Conservation (phyloP, 1,140 invertebrate genomes). For the Neoseiulus cucumeris region DNA sequence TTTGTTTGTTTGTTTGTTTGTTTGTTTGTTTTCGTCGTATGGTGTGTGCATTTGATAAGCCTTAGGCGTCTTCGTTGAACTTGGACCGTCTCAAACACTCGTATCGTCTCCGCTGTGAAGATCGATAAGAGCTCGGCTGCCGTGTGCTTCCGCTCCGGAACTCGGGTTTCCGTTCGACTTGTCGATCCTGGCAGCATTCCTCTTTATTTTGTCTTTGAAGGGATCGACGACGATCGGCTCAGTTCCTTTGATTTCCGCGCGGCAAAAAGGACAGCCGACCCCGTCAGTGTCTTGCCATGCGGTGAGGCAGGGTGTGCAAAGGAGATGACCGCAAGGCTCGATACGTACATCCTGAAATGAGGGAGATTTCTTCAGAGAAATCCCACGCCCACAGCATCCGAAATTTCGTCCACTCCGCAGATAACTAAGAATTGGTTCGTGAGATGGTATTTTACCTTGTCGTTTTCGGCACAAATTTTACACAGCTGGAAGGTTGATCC, state of each 20-base stretch:
- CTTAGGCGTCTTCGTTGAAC: conserved; percentile 32
- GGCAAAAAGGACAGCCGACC: conserved; percentile 95
- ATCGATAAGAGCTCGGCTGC: conserved; percentile 30
- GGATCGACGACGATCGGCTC: conserved; percentile 68
- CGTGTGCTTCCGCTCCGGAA: not conserved
- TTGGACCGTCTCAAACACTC: conserved; percentile 29
- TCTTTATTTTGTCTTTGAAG: conserved; percentile 26
- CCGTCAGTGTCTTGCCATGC: conserved; percentile 94
- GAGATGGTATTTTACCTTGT: conserved; percentile 43
- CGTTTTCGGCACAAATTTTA: conserved; percentile 98
- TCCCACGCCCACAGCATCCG: too few species aligned
- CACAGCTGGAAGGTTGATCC: conserved; percentile 97
- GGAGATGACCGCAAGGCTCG: conserved; percentile 92
- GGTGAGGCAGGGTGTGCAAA: conserved; percentile 88
- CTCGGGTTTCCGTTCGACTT: too few species aligned
- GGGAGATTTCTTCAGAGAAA: too few species aligned
- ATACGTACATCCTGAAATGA: conserved; percentile 63
- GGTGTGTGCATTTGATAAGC: too few species aligned
- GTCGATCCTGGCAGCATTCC: not conserved
- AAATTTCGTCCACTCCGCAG: too few species aligned
- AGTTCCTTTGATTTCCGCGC: conserved; percentile 96
- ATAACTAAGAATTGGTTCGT: not conserved
- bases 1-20: conserved; percentile 15
- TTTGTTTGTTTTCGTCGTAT: too few species aligned
- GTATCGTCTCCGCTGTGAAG: conserved; percentile 54